A percentile compares a stretch with the other conserved stretches of the same genome.
Conservation (phyloP, 2,888 invertebrate genomes). For the Polietes domitor region DNA sequence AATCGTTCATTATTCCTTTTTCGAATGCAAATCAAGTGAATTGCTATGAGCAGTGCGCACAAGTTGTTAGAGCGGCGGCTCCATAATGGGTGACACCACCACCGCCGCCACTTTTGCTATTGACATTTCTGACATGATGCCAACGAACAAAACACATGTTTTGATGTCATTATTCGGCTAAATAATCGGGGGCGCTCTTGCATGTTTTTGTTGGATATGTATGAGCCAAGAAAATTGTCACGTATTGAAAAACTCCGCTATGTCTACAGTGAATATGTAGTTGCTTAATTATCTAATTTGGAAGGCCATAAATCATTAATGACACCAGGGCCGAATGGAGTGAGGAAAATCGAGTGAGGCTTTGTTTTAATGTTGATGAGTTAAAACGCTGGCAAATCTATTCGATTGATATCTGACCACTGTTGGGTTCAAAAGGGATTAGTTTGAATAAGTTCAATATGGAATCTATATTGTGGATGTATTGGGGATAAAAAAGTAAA, state of each 20-base stretch:
- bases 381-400: too few relatives aligned
- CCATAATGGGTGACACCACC: not conserved
- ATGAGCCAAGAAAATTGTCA: not conserved
- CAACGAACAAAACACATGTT: not conserved
- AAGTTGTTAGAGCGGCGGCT: not conserved
- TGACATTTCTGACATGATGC: constrained; percentile 9
- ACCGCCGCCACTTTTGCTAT: not conserved
- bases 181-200: not conserved
- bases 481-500: too few relatives aligned
- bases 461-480: too few relatives aligned
- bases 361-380: too few relatives aligned
- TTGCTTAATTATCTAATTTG: constrained; percentile 5
- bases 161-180: not conserved
- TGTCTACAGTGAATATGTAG: not conserved
- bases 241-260: not conserved
- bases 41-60: not conserved
- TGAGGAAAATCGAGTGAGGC: too few relatives aligned
- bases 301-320: not conserved
- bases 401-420: too few relatives aligned
- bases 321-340: too few relatives aligned
- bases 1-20: not conserved
- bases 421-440: too few relatives aligned
- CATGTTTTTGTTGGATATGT: not conserved
- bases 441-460: too few relatives aligned
- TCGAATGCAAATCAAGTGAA: not conserved